These are phyloP conservation scores for Eulemur mongoz DNA, from an alignment of 2,797 vertebrate genomes.

Conservation along the genomic window DNA sequence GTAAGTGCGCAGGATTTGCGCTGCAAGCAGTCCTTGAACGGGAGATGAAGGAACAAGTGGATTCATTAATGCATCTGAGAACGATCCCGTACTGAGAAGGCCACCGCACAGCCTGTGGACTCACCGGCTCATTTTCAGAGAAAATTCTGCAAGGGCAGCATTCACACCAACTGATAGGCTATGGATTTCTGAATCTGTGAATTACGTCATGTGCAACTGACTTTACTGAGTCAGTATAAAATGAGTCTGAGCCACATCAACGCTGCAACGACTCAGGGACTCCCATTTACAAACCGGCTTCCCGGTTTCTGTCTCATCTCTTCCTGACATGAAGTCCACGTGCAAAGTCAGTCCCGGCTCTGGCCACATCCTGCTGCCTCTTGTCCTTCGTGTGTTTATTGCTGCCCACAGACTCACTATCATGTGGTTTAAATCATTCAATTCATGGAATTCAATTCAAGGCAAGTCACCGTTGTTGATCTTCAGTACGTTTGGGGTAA, in stretches of 20 bases:
- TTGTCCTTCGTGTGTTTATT: too few relatives aligned
- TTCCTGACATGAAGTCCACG: rapidly evolving
- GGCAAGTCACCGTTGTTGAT: background rate
- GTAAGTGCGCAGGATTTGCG: rapidly evolving
- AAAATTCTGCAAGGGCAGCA: background rate
- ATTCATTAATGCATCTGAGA: rapidly evolving
- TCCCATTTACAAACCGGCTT: rapidly evolving
- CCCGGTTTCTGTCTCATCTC: background rate
- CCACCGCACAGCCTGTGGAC: rapidly evolving
- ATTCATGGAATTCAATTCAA: background rate
- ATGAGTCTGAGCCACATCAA: background rate
- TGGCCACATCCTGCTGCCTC: rapidly evolving
- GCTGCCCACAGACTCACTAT: rapidly evolving
- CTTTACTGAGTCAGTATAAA: background rate
- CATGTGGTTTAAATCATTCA: too few relatives aligned
- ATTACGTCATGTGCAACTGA: background rate
- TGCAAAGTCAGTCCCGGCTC: rapidly evolving
- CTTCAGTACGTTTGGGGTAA: background rate
- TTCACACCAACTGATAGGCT: rapidly evolving
- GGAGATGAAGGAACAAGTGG: rapidly evolving
- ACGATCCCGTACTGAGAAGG: rapidly evolving
- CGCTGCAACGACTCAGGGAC: rapidly evolving
- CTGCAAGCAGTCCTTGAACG: rapidly evolving
- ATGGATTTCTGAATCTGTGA: background rate
- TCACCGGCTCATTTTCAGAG: background rate